phyloP scores from a whole-genome alignment of 2,888 invertebrate genomes.

The Apamea epomidion region DNA sequence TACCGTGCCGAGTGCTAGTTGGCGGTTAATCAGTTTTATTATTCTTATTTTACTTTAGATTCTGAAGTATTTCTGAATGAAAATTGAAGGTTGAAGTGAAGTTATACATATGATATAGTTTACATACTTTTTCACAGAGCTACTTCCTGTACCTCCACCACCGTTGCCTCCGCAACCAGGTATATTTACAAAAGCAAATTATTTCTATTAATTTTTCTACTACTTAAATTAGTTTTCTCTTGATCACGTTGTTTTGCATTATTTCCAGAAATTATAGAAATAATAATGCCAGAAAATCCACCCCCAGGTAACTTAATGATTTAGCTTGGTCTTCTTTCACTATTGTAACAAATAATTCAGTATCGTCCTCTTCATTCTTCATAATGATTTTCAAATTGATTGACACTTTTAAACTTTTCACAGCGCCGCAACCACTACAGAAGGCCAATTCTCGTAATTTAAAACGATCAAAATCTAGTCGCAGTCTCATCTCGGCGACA shows the following conservation, averaged over 20 bases:
- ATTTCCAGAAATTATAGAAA: conserved; percentile 2
- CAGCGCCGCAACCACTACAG: background rate
- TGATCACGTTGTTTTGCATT: background rate
- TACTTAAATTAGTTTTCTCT: background rate
- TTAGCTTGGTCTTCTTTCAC: background rate
- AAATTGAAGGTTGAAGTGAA: background rate
- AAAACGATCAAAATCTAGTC: no score
- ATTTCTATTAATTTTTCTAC: background rate
- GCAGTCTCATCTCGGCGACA: no score
- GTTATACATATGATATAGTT: background rate
- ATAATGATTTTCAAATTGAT: background rate
- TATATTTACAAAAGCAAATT: conserved; percentile 15
- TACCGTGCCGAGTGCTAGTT: background rate
- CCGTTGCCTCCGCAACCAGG: conserved; percentile 22
- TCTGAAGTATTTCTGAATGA: conserved; percentile 5
- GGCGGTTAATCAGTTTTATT: background rate
- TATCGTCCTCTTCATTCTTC: background rate
- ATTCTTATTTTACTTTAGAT: background rate
- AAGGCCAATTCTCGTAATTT: no score
- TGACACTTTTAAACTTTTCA: background rate
- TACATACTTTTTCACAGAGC: conserved; percentile 23
- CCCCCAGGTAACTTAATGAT: background rate
- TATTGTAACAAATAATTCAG: background rate
- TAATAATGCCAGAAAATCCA: background rate
- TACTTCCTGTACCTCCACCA: conserved; percentile 4